Conservation (phyloP, 2,888 invertebrate genomes). For the Elaeidobius kamerunicus region DNA sequence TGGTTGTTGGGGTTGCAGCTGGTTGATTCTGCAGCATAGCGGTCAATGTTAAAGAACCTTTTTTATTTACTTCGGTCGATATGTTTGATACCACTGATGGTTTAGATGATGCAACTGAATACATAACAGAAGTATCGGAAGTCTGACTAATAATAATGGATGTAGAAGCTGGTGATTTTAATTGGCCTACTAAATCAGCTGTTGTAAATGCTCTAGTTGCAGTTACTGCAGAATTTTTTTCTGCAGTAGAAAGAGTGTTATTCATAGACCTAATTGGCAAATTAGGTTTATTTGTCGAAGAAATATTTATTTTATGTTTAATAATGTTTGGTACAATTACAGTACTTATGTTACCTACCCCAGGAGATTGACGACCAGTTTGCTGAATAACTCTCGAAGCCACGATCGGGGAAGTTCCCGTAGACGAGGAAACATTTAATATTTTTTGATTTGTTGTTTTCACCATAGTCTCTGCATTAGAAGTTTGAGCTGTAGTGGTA, state of each 20-base stretch:
- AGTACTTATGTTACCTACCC: constrained; percentile 37
- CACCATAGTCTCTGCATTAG: constrained; percentile 50
- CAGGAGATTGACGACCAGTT: constrained; percentile 36
- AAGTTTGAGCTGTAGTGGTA: constrained; percentile 54
- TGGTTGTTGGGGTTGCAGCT: constrained; percentile 47
- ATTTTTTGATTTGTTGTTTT: constrained; percentile 46
- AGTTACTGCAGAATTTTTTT: not conserved
- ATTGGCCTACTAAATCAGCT: constrained; percentile 42
- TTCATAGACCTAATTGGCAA: constrained; percentile 25
- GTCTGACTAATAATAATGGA: constrained; percentile 14
- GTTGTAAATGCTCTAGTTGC: constrained; percentile 11
- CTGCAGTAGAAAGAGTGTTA: not conserved
- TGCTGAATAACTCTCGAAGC: constrained; percentile 43
- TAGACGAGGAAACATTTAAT: constrained; percentile 40
- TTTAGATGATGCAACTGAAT: constrained; percentile 15
- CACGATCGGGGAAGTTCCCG: constrained; percentile 39
- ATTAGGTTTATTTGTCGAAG: constrained; percentile 30
- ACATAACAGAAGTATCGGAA: no score
- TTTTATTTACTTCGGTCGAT: constrained; percentile 33
- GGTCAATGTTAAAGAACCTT: constrained; percentile 47
- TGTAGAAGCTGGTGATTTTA: constrained; percentile 34
- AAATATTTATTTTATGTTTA: constrained; percentile 39
- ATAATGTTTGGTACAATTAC: constrained; percentile 43
- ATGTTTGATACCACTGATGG: constrained; percentile 26
- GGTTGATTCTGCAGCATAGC: constrained; percentile 52